Evolutionary conservation across 92 coral and sea anemone genomes (phyloP).

Genomic region (Virgularia gustaviana): DNA sequence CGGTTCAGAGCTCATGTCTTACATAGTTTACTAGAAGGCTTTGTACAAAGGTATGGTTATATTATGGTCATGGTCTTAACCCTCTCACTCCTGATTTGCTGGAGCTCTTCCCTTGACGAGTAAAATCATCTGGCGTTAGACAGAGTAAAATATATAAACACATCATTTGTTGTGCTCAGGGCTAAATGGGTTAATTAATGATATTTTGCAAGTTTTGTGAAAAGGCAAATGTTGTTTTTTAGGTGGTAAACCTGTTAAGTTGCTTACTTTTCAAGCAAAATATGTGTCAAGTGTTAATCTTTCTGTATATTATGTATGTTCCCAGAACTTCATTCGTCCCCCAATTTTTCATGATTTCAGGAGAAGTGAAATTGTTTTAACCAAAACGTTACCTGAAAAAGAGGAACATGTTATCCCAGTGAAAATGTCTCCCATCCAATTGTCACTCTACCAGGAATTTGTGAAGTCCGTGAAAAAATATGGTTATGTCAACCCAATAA

Average conservation of each 20-base stretch:
- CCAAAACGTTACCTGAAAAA: conserved; percentile 64
- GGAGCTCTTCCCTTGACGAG: no score
- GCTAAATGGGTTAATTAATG: no score
- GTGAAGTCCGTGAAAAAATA: conserved; percentile 52
- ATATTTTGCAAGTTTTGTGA: no score
- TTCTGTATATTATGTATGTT: not conserved
- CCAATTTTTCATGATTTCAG: conserved; percentile 50
- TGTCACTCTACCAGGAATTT: conserved; percentile 68
- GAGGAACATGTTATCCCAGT: conserved; percentile 78
- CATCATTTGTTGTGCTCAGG: no score
- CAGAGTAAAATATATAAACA: no score
- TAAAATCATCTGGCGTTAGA: no score
- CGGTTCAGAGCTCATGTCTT: conserved; percentile 89
- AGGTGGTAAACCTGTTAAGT: no score
- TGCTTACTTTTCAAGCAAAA: no score
- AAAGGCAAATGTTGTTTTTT: no score
- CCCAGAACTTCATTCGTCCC: not conserved
- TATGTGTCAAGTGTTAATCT: no score
- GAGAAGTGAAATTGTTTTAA: conserved; percentile 85
- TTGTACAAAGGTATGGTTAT: conserved; percentile 88
- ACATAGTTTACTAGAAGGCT: conserved; percentile 84
- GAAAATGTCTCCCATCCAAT: conserved; percentile 72
- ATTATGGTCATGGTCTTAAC: no score
- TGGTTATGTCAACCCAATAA: conserved; percentile 84
- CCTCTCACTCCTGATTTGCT: no score